Conservation (phyloP, 2,888 invertebrate genomes). For the Sminthurides aquaticus region DNA sequence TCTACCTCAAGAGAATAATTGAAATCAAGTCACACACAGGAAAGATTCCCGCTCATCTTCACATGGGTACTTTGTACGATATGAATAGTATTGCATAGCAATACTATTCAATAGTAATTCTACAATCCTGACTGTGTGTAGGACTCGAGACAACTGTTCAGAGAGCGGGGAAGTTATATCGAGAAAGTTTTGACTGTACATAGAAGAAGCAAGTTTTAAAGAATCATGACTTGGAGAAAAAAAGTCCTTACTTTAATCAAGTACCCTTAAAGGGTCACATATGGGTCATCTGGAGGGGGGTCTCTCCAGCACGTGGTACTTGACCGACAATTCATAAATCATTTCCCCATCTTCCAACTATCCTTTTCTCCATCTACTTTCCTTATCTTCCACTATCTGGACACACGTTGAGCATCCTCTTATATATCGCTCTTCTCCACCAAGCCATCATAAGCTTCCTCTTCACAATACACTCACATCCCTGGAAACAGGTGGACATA, state of each 20-base stretch:
- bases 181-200: no score
- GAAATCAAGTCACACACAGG: not conserved
- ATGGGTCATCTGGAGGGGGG: slow-evolving; percentile 41
- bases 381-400: slow-evolving; percentile 18
- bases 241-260: slow-evolving; percentile 34
- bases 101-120: no score
- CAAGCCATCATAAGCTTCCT: no score
- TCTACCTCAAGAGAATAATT: not conserved
- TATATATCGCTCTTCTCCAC: no score
- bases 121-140: no score
- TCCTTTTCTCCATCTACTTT: slow-evolving; percentile 8
- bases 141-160: no score
- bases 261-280: slow-evolving; percentile 42
- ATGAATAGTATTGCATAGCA: no score
- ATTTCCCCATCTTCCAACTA: slow-evolving; percentile 26
- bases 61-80: no score
- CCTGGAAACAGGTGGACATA: not conserved
- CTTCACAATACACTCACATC: no score
- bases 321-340: slow-evolving; percentile 40
- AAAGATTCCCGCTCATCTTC: no score
- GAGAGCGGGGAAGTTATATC: not conserved
- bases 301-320: slow-evolving; percentile 42
- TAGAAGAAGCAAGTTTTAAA: no score
- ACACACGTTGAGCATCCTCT: slow-evolving; percentile 2
- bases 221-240: slow-evolving; percentile 5